Evolutionary conservation across 2,797 vertebrate genomes (phyloP).

Genomic region (Takifugu rubripes): DNA sequence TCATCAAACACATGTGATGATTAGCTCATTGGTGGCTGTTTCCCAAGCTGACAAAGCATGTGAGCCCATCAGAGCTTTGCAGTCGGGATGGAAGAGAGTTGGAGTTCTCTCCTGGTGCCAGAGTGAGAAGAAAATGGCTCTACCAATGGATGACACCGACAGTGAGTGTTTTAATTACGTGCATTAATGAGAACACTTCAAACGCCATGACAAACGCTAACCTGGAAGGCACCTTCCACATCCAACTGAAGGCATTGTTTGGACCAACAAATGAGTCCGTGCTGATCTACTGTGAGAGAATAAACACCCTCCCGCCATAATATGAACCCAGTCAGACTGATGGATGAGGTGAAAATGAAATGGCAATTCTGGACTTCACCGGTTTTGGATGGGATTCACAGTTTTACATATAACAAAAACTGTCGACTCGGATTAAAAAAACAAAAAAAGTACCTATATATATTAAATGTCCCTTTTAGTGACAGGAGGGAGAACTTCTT

Average conservation of each 20-base stretch:
- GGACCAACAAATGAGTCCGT: background rate
- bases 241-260: background rate
- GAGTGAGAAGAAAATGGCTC: background rate
- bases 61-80: conserved; percentile 9
- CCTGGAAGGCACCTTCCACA: background rate
- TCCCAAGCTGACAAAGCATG: conserved; percentile 5
- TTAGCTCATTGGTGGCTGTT: conserved; percentile 4
- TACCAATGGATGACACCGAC: background rate
- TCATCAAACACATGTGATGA: conserved; percentile 3
- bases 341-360: conserved; percentile 14
- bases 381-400: conserved; percentile 21
- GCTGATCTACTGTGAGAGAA: background rate
- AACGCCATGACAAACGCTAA: background rate
- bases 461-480: conserved; percentile 23
- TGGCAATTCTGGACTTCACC: background rate
- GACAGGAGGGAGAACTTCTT: conserved; percentile 41
- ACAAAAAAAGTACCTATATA: background rate
- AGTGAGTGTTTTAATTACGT: background rate
- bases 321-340: conserved; percentile 16
- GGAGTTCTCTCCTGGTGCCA: conserved; percentile 1
- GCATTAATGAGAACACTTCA: background rate
- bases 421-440: conserved; percentile 40
- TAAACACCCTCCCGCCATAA: conserved; percentile 7
- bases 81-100: conserved; percentile 4
- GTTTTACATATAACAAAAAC: conserved; percentile 28